Evolutionary conservation across 2,113 vertebrate genomes (phyloP).

Genomic region (Capra hircus): DNA sequence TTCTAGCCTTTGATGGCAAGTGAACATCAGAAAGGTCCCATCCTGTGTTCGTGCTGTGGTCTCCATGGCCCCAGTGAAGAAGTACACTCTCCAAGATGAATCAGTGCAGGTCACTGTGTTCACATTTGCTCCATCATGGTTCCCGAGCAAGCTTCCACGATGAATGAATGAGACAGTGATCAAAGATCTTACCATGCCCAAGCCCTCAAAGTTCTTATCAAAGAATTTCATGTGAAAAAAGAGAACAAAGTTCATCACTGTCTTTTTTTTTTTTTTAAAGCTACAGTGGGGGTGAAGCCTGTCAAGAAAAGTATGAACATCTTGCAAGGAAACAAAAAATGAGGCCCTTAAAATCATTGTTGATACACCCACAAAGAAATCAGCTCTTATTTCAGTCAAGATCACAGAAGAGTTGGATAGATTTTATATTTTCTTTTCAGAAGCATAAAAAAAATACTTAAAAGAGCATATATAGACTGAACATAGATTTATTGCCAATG

Average conservation of each 20-base stretch:
- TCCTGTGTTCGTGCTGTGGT: accelerated
- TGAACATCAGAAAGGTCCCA: not conserved
- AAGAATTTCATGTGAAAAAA: not conserved
- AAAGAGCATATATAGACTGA: constrained; percentile 83
- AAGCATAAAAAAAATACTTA: constrained; percentile 85
- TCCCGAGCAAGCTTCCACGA: not conserved
- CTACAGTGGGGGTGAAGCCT: not conserved
- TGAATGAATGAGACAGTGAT: not conserved
- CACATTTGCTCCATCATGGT: not conserved
- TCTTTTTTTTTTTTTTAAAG: not conserved
- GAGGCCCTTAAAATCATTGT: constrained; percentile 52
- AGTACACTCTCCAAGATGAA: too few relatives aligned
- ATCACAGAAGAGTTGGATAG: constrained; percentile 73
- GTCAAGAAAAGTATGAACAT: not conserved
- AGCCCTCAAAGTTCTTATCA: not conserved
- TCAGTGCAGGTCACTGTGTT: too few relatives aligned
- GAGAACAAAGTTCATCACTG: not conserved
- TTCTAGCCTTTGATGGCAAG: not conserved
- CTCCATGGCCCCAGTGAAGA: not conserved
- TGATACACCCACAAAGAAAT: constrained; percentile 54
- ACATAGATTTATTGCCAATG: constrained; percentile 84
- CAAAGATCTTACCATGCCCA: not conserved
- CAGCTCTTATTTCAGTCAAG: constrained; percentile 70
- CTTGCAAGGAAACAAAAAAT: constrained; percentile 65
- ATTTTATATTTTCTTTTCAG: constrained; percentile 81